A percentile compares a stretch with the other conserved stretches of the same genome.
phyloP scores from a whole-genome alignment of 2,797 vertebrate genomes.

The Oophaga sylvatica region DNA sequence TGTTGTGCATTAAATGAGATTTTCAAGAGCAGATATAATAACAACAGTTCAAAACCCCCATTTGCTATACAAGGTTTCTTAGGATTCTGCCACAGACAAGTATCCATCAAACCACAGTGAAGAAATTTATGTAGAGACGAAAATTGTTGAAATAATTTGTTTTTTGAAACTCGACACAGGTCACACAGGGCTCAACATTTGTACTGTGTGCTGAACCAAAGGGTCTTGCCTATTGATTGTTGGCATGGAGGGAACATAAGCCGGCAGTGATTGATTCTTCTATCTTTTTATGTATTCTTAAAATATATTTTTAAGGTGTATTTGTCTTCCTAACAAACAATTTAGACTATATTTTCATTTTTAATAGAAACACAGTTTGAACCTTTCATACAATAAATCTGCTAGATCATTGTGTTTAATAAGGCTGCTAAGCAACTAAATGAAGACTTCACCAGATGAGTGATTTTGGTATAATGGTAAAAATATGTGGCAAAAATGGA shows the following conservation, averaged over 20 bases:
- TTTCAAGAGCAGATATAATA: conserved; percentile 27
- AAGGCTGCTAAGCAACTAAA: no score
- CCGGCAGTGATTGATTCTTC: no score
- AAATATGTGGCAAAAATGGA: no score
- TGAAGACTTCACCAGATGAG: no score
- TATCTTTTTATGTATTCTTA: no score
- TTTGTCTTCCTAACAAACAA: background rate
- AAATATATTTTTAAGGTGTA: background rate
- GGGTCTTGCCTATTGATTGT: no score
- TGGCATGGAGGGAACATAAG: no score
- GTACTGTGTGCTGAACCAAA: no score
- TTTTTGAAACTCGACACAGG: background rate
- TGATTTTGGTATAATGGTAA: no score
- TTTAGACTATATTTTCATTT: background rate
- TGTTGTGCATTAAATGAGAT: background rate
- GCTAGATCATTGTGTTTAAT: no score
- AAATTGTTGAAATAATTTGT: conserved; percentile 16
- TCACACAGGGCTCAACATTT: background rate
- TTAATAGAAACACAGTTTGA: no score
- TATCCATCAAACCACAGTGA: conserved; percentile 56
- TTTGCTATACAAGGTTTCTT: conserved; percentile 55
- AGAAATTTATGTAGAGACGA: conserved; percentile 61
- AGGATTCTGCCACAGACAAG: conserved; percentile 63
- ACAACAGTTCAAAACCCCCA: background rate
- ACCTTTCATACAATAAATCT: no score